Conservation (phyloP, 2,888 invertebrate genomes). For the Stenodera caucasica region DNA sequence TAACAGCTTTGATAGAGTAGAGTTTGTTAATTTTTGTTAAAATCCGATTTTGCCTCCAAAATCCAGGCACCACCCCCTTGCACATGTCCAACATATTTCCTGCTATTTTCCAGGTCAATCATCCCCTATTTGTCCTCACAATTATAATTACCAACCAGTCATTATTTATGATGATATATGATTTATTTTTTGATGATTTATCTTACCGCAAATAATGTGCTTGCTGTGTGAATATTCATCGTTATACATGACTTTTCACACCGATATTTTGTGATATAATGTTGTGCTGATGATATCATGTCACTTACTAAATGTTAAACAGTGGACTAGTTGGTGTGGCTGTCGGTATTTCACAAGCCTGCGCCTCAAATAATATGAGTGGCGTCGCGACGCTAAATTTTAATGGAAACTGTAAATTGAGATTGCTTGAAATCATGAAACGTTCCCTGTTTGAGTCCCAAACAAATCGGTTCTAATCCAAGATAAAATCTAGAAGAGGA, state of each 20-base stretch:
- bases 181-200: not conserved
- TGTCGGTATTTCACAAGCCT: slow-evolving; percentile 20
- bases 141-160: too few species aligned
- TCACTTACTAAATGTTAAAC: slow-evolving; percentile 49
- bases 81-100: not conserved
- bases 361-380: slow-evolving; percentile 6
- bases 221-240: slow-evolving; percentile 66
- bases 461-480: not conserved
- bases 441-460: not conserved
- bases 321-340: slow-evolving; percentile 18
- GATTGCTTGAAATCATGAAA: not conserved
- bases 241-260: slow-evolving; percentile 71
- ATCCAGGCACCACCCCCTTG: not conserved
- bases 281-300: slow-evolving; percentile 53
- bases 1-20: too few species aligned
- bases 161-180: too few species aligned
- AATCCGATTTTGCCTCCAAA: not conserved
- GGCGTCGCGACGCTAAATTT: slow-evolving; percentile 22
- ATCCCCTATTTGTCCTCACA: too few species aligned
- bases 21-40: not conserved
- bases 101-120: not conserved
- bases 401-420: not conserved
- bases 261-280: slow-evolving; percentile 54
- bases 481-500: not conserved
- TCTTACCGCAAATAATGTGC: slow-evolving; percentile 55